Conservation (phyloP, 2,113 vertebrate species). For the Halcyon malimbica region DNA sequence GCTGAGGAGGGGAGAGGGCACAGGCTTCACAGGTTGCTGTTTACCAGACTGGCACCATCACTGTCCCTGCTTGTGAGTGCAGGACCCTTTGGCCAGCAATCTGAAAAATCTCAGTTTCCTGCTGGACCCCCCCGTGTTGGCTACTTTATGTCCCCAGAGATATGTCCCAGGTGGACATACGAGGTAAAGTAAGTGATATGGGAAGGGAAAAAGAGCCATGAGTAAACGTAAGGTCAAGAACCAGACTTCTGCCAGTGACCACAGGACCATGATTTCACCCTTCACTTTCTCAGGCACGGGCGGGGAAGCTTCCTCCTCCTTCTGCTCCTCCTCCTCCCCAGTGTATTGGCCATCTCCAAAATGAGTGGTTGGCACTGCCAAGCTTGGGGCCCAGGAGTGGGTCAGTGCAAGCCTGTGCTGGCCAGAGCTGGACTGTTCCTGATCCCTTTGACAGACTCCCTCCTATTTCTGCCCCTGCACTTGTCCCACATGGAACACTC, state of each 20-base stretch:
- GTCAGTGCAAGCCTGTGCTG: not conserved
- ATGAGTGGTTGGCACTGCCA: not conserved
- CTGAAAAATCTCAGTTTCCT: not conserved
- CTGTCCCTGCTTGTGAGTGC: not conserved
- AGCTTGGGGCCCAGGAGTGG: not conserved
- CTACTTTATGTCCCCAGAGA: not conserved
- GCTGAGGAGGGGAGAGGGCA: not conserved
- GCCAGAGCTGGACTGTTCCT: not conserved
- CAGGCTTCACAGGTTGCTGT: rapidly evolving
- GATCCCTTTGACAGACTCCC: not conserved
- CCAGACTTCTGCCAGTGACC: not conserved
- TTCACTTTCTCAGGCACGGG: not conserved
- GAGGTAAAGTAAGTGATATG: not conserved
- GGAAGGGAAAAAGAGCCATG: not conserved
- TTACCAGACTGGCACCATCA: not conserved
- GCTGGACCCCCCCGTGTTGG: no score
- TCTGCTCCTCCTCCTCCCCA: not conserved
- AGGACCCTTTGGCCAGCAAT: not conserved
- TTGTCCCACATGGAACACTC: not conserved
- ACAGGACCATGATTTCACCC: not conserved
- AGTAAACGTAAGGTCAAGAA: not conserved
- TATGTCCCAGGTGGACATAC: not conserved
- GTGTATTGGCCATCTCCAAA: not conserved
- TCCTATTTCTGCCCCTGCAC: not conserved
- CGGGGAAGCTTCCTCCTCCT: not conserved